Conservation (phyloP, 2,113 vertebrate genomes). For the Gnathonemus longibarbis region DNA sequence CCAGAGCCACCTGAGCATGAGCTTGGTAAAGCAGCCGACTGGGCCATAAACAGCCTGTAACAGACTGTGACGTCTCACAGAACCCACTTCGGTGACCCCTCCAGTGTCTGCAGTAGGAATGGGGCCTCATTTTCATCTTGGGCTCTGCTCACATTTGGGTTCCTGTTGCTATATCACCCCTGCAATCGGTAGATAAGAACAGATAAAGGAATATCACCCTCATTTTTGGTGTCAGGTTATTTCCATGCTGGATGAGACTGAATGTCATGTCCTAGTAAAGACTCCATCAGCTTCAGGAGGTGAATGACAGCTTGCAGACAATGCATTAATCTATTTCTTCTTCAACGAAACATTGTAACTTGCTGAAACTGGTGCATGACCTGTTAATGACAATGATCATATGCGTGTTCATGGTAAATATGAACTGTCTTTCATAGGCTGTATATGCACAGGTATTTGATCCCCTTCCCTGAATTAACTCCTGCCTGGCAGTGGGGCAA, state of each 20-base stretch:
- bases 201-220: neutral
- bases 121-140: neutral
- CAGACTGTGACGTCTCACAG: neutral
- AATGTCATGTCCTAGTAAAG: neutral
- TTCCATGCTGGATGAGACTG: neutral
- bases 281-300: neutral
- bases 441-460: neutral
- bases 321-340: no score
- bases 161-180: neutral
- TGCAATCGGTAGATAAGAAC: neutral
- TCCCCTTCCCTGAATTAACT: neutral
- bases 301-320: no score
- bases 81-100: neutral
- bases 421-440: neutral
- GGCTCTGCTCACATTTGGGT: neutral
- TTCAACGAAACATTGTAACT: no score
- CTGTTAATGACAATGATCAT: no score
- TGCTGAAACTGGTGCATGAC: no score
- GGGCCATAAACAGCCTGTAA: neutral
- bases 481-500: neutral
- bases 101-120: neutral
- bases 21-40: neutral
- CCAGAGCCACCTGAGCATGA: neutral
- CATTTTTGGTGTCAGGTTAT: neutral
- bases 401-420: no score